phyloP scores from a whole-genome alignment of 2,888 invertebrate species.

The Acleris holmiana region DNA sequence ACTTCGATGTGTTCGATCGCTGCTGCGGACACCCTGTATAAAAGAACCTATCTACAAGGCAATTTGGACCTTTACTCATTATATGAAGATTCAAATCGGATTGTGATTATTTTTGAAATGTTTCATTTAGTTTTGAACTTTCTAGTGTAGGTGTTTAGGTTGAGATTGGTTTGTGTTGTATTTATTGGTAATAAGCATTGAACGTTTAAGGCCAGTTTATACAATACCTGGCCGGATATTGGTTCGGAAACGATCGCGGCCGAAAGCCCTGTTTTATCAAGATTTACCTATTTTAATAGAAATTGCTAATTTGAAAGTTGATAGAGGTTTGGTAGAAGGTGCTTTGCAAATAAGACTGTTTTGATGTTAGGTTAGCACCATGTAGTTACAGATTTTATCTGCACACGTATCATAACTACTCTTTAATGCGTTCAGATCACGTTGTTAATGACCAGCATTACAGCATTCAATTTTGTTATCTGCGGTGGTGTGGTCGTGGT shows the following conservation, averaged over 20 bases:
- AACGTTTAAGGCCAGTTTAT: conserved; percentile 11
- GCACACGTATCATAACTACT: no score
- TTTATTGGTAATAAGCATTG: conserved; percentile 19
- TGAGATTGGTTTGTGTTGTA: conserved; percentile 4
- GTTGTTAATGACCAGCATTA: no score
- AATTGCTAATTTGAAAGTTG: not conserved
- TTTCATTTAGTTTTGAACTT: conserved; percentile 1
- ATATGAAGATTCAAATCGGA: not conserved
- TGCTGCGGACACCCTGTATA: conserved; percentile 11
- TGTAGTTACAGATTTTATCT: no score
- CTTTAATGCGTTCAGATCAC: no score
- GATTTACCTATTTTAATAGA: not conserved
- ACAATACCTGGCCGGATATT: conserved; percentile 24
- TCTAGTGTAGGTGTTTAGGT: not conserved
- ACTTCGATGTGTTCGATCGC: conserved; percentile 15
- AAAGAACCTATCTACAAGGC: not conserved
- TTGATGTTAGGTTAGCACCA: no score
- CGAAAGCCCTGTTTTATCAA: conserved; percentile 19
- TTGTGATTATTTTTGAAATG: not conserved
- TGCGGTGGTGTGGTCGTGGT: no score
- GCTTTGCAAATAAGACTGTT: no score
- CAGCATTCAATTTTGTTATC: no score
- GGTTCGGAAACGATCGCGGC: conserved; percentile 19
- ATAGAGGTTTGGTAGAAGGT: not conserved
- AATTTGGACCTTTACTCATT: conserved; percentile 10